Base-by-base conservation (phyloP, 2,113 vertebrate species). In the Hoplias malabaricus region DNA sequence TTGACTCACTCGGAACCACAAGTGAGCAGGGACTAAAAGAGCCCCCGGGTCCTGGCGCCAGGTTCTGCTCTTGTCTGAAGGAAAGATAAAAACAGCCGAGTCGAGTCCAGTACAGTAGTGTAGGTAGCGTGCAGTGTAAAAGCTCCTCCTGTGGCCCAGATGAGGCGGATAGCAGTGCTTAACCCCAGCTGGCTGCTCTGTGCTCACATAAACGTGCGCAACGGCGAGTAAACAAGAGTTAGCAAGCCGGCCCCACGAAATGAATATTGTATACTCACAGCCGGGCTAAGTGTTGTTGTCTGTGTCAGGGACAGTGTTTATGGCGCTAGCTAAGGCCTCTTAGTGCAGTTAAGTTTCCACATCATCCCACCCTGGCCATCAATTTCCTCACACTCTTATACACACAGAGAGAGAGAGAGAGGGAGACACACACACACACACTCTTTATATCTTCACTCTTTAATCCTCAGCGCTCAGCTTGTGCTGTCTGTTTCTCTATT, bases 181-280 rank as follows among this genome's bases (percentile, higher is more conserved):
- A 78, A 88, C 86, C 86, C 84, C 73, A 69, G 85, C 81, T 76
- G 84, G 85, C 87, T 88, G 86, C 84, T 81, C 82, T 78, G 79
- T 77, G 78, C 42, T 82, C 83, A 78, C 75, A 79, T 79, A 82
- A 84, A 86, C 57, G 54, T 46, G 63, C 21, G 21, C 70, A 38
- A 62, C 75, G 80, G 68, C 84, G 75, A 87, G 89, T 90, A 90
- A 90, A 91, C 90, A 89, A 90, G 86, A 86, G 86, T 89, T 90
- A 88, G 87, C 89, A 88, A 88, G 87, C 83, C 85, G 81, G n/a
- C 86, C 87, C 83, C 75, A 84, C 86, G 83, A 80, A 87, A 92
- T 93, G 88, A 92, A 93, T 93, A 93, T 92, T 92, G 88, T 87
- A 91, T 90, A 89, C 84, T 88, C 86, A 87, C 87, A 89, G 86